Evolutionary conservation across 2,113 vertebrate species (phyloP).

Genomic region (Tragelaphus strepsiceros): DNA sequence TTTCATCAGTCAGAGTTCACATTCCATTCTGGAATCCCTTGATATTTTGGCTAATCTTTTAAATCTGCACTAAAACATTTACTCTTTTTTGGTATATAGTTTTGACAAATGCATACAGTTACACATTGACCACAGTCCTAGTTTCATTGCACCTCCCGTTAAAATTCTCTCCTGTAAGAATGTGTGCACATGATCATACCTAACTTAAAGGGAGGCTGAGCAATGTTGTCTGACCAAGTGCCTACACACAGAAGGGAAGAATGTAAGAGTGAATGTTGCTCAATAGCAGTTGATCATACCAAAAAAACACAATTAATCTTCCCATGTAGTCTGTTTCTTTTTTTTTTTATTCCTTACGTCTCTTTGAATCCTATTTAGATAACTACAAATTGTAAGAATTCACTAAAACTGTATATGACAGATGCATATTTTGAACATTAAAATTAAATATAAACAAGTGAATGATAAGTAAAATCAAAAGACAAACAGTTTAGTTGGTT

Average conservation of each 20-base stretch:
- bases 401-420: background rate
- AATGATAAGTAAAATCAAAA: background rate
- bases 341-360: background rate
- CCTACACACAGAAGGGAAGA: background rate
- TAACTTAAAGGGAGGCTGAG: background rate
- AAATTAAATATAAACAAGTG: background rate
- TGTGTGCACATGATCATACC: background rate
- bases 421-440: background rate
- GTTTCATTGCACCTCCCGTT: background rate
- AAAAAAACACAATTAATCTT: background rate
- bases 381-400: background rate
- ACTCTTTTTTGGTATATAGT: background rate
- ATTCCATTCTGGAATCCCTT: background rate
- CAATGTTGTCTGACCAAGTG: background rate
- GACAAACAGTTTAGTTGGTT: background rate
- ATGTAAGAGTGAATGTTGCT: background rate
- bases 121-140: fast-evolving
- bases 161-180: background rate
- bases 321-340: background rate
- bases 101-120: background rate
- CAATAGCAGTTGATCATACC: background rate
- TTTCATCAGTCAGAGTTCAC: background rate
- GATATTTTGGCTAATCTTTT: background rate
- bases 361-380: background rate
- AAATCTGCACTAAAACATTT: background rate